Base-by-base conservation (phyloP, 2,888 invertebrate species). In the Eupeodes luniger region DNA sequence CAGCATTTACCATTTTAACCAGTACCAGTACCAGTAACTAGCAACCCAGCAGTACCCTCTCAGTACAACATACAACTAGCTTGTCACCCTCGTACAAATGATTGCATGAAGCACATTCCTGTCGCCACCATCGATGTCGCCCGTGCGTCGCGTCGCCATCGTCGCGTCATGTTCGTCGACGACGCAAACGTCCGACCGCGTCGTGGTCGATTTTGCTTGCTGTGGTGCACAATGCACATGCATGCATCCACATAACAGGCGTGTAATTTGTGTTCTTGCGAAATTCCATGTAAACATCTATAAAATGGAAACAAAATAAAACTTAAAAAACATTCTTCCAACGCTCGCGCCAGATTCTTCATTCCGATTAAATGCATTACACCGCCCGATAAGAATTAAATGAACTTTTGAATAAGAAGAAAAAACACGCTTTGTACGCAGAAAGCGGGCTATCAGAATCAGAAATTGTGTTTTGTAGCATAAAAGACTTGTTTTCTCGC, bases 291-390 rank as follows among this genome's bases (percentile, higher is more conserved):
- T 84, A 87, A 87, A 81, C 87, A 84, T 40, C 80, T 53, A 87
- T 77, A 84, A 87, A 81, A 85, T 14, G 53, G 49, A 51, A 53
- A 83, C 55, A 76, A 64, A 53, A 83, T 49, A 76, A 64, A 62
- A 80, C 75, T 27, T 16, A 19, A 70, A 61, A 72, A 51, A 53
- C 44, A 55, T 72, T 51, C 55, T 51, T 66, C 19, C 49, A 55
- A 55, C 57, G 66, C 81, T 78, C 81, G 85, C 74, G 88, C 75
- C 85, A 85, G 88, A 88, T 88, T 85, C 77, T 16, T 81, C 81
- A 27, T 75, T 74, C 64, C 78, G 88, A 88, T 88, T 85, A 88
- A 88, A 88, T 84, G 87, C 88, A 81, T 88, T 85, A 88, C 85
- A 88, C 66, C 81, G 74, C 16, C 57, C 85, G 88, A 88, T 88